These are phyloP conservation scores for Sphyrna mokarran DNA, from an alignment of 2,113 vertebrate genomes.

Conservation along the genomic window DNA sequence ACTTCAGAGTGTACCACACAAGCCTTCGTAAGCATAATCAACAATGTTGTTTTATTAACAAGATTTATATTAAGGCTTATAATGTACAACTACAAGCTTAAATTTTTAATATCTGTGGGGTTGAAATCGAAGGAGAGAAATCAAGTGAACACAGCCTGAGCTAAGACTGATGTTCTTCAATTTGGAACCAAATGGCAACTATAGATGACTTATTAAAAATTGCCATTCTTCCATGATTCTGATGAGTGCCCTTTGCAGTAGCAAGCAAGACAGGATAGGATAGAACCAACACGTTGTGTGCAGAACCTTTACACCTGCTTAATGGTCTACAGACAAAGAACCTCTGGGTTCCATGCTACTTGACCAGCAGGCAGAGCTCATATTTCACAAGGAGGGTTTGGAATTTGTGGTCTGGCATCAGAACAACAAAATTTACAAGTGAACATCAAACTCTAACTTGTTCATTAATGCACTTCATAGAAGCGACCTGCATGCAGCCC, in stretches of 20 bases:
- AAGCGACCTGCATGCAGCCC: not conserved
- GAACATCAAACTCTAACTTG: not conserved
- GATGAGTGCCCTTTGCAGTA: not conserved
- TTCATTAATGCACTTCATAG: not conserved
- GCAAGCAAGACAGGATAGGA: not conserved
- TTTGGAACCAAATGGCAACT: not conserved
- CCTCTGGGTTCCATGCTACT: not conserved
- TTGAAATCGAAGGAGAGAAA: not conserved
- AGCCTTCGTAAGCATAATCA: not conserved
- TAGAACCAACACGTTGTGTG: not conserved
- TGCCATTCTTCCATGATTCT: not conserved
- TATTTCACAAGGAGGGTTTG: not conserved
- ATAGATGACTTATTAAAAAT: not conserved
- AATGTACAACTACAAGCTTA: not conserved
- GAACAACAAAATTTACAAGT: not conserved
- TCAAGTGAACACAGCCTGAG: not conserved
- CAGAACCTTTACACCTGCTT: not conserved
- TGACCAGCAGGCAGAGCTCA: not conserved
- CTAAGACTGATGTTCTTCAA: not conserved
- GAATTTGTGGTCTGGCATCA: not conserved
- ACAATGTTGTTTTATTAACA: not conserved
- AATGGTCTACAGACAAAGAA: not conserved
- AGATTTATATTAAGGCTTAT: not conserved
- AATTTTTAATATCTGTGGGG: not conserved
- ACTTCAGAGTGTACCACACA: not conserved